Percentiles rank a stretch among this genome's conserved stretches.
phyloP scores from a whole-genome alignment of 2,113 vertebrate species.

The Forbesichthys papilliferus region DNA sequence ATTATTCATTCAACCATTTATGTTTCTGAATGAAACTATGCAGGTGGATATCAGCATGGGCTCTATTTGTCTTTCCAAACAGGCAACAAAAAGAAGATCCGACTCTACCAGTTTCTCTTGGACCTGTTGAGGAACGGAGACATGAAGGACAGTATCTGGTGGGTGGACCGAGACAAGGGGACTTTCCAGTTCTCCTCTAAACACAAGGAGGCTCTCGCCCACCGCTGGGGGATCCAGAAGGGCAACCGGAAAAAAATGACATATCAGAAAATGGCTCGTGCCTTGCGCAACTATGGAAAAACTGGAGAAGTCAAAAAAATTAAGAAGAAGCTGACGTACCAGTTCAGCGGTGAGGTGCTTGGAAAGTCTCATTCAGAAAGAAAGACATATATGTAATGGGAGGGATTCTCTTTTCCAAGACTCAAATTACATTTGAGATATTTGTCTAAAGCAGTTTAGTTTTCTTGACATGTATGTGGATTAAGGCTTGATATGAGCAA shows the following conservation, averaged over 20 bases:
- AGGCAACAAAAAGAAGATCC: slow-evolving; percentile 99
- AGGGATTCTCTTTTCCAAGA: neutral
- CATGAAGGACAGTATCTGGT: slow-evolving; percentile 99
- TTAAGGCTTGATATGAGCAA: no score
- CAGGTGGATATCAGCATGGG: neutral
- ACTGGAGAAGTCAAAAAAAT: slow-evolving; percentile 98
- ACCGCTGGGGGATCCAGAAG: slow-evolving; percentile 98
- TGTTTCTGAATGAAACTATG: no score
- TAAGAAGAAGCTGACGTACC: slow-evolving; percentile 98
- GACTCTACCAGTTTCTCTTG: slow-evolving; percentile 96
- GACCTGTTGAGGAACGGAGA: slow-evolving; percentile 93
- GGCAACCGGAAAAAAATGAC: slow-evolving; percentile 99
- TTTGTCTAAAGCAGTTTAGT: no score
- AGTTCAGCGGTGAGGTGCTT: slow-evolving; percentile 97
- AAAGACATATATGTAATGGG: slow-evolving; percentile 81
- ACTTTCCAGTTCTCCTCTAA: slow-evolving; percentile 99
- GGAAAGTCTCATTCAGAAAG: slow-evolving; percentile 84
- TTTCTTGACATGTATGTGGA: no score
- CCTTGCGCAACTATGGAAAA: slow-evolving; percentile 97
- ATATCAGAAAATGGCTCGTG: slow-evolving; percentile 99
- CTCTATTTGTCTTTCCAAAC: slow-evolving; percentile 34
- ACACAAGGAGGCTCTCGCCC: slow-evolving; percentile 94
- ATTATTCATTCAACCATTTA: no score
- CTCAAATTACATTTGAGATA: neutral
- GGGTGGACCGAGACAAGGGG: slow-evolving; percentile 98